Conservation (phyloP, 1,140 invertebrate genomes). For the Drosophila repletoides region DNA sequence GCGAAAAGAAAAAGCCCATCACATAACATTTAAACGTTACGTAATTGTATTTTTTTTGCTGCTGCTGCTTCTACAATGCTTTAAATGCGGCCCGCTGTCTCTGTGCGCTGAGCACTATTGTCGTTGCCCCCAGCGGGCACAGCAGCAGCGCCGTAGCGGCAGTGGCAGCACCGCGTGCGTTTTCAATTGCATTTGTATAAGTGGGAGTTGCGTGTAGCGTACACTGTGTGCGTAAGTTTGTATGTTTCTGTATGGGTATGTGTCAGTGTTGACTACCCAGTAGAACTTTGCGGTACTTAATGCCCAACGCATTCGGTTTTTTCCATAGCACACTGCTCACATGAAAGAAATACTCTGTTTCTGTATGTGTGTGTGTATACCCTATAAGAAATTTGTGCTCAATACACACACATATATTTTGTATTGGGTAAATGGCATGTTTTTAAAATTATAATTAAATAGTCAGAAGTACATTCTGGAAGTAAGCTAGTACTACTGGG, state of each 20-base stretch:
- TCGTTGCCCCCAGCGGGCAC: conserved; percentile 16
- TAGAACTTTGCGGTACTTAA: too few relatives aligned
- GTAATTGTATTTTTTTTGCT: conserved; percentile 75
- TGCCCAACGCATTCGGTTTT: too few relatives aligned
- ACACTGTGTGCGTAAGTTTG: background rate
- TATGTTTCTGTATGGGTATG: conserved; percentile 19
- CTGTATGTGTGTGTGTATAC: too few relatives aligned
- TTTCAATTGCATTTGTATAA: conserved; percentile 65
- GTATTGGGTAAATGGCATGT: too few relatives aligned
- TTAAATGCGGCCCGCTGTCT: conserved; percentile 61
- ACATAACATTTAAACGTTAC: conserved; percentile 77
- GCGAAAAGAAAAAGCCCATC: conserved; percentile 48
- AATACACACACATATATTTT: too few relatives aligned
- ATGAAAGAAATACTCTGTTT: too few relatives aligned
- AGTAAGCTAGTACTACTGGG: too few relatives aligned
- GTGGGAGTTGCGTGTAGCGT: conserved; percentile 29
- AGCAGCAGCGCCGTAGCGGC: background rate
- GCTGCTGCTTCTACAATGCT: conserved; percentile 71
- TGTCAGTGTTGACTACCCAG: too few relatives aligned
- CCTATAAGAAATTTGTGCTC: too few relatives aligned
- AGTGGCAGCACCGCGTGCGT: conserved; percentile 57
- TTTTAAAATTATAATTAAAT: too few relatives aligned
- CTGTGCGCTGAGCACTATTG: conserved; percentile 34
- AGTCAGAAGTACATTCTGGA: too few relatives aligned
- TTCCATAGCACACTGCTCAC: too few relatives aligned